phyloP scores from a whole-genome alignment of 2,888 invertebrate species.

The Drosophila nigritarsus region DNA sequence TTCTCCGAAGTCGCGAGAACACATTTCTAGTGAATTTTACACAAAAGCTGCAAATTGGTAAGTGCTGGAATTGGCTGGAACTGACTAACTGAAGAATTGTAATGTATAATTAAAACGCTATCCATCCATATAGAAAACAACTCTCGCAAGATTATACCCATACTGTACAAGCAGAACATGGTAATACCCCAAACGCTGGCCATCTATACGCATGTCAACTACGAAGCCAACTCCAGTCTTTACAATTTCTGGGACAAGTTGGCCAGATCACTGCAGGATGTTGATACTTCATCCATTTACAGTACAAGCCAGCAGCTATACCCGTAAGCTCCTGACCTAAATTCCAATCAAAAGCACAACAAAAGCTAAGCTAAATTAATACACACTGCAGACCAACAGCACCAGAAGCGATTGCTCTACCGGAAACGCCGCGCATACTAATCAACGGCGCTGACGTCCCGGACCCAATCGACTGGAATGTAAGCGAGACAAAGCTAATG shows the following conservation, averaged over 20 bases:
- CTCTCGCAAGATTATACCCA: slow-evolving; percentile 89
- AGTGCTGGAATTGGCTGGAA: slow-evolving; percentile 55
- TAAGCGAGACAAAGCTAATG: slow-evolving; percentile 29
- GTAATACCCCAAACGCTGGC: slow-evolving; percentile 88
- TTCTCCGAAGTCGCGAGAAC: slow-evolving; percentile 90
- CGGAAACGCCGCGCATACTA: slow-evolving; percentile 61
- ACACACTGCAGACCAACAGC: slow-evolving; percentile 20
- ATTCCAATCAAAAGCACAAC: not conserved
- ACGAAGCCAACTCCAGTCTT: slow-evolving; percentile 85
- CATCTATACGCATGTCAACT: slow-evolving; percentile 89
- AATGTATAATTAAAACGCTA: not conserved
- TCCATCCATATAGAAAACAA: slow-evolving; percentile 85
- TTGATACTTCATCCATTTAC: slow-evolving; percentile 50
- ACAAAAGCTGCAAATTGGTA: slow-evolving; percentile 92
- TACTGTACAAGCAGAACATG: slow-evolving; percentile 88
- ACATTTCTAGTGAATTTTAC: slow-evolving; percentile 92
- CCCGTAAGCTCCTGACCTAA: slow-evolving; percentile 43
- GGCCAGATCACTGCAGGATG: slow-evolving; percentile 85
- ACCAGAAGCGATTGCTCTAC: slow-evolving; percentile 16
- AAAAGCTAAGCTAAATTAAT: not conserved
- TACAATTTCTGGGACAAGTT: slow-evolving; percentile 91
- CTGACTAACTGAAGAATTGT: not conserved
- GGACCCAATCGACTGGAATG: slow-evolving; percentile 36
- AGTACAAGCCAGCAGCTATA: slow-evolving; percentile 23
- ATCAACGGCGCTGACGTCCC: slow-evolving; percentile 59